Percentiles rank a stretch among this genome's conserved stretches.
These are phyloP conservation scores for Lasioglossum figueresi DNA, from an alignment of 2,888 invertebrate genomes.

Conservation along the genomic window DNA sequence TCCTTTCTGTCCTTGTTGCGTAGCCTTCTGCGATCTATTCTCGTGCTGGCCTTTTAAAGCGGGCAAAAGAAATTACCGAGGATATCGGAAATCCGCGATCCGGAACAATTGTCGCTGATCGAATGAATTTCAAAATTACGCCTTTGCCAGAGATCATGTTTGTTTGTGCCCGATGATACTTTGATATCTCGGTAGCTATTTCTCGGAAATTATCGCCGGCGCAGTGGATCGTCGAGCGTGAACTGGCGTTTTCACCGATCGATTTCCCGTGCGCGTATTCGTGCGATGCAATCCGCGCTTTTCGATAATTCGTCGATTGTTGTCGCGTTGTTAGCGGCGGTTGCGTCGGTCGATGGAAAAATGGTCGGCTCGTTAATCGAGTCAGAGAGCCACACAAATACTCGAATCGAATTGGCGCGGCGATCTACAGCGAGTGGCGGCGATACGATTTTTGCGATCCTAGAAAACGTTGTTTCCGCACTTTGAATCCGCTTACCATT, in stretches of 20 bases:
- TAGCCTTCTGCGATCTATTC: constrained; percentile 42
- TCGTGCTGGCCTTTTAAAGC: constrained; percentile 15
- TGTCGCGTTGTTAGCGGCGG: neutral
- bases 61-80: constrained; percentile 54
- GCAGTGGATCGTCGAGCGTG: neutral
- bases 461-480: neutral
- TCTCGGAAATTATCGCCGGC: neutral
- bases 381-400: neutral
- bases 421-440: too few relatives aligned
- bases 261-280: neutral
- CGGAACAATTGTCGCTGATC: constrained; percentile 20
- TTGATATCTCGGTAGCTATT: neutral
- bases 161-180: neutral
- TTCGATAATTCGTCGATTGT: neutral
- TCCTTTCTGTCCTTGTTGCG: constrained; percentile 46
- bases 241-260: neutral
- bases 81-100: constrained; percentile 24
- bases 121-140: constrained; percentile 51
- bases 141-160: neutral
- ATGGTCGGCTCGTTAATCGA: neutral
- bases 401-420: neutral
- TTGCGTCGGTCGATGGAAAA: neutral
- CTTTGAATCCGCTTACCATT: constrained; percentile 48
- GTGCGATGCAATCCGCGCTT: neutral
- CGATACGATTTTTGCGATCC: neutral